A percentile compares a stretch with the other conserved stretches of the same genome.
These are phyloP conservation scores for Thalassaphorura encarpata DNA, from an alignment of 1,140 invertebrate species.

Conservation along the genomic window DNA sequence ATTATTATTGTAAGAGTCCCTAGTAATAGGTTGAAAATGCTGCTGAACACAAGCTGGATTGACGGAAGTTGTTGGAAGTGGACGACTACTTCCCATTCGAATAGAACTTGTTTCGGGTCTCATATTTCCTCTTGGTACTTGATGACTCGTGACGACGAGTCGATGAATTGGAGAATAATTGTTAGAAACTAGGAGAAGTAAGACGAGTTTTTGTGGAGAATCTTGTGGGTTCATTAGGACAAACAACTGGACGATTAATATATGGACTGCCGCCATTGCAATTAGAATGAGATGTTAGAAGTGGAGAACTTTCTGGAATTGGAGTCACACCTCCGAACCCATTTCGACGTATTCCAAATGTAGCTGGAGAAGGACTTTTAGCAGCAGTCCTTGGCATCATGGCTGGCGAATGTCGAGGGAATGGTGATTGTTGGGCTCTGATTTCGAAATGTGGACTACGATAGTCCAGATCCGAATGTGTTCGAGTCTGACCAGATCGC, in stretches of 20 bases:
- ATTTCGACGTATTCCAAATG: background rate
- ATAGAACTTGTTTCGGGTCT: too few species aligned
- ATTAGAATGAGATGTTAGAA: background rate
- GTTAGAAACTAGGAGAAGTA: slow-evolving; percentile 31
- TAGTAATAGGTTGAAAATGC: background rate
- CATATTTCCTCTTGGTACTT: too few species aligned
- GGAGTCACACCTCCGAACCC: slow-evolving; percentile 1
- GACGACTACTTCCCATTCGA: too few species aligned
- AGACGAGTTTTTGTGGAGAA: slow-evolving; percentile 17
- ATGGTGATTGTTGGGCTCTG: too few species aligned
- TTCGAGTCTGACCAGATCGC: too few species aligned
- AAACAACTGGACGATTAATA: too few species aligned
- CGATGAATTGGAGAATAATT: slow-evolving; percentile 32
- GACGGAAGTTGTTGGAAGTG: too few species aligned
- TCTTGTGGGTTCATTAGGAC: background rate
- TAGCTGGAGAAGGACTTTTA: background rate
- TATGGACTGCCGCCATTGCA: background rate
- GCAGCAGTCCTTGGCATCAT: background rate
- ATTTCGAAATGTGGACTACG: background rate
- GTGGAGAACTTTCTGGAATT: background rate
- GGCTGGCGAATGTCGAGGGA: too few species aligned
- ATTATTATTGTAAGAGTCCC: background rate
- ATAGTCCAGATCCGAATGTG: too few species aligned
- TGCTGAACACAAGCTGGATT: slow-evolving; percentile 1
- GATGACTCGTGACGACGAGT: slow-evolving; percentile 29